These are phyloP conservation scores for Jordanella pulchra DNA, from an alignment of 2,797 vertebrate species.

Conservation along the genomic window DNA sequence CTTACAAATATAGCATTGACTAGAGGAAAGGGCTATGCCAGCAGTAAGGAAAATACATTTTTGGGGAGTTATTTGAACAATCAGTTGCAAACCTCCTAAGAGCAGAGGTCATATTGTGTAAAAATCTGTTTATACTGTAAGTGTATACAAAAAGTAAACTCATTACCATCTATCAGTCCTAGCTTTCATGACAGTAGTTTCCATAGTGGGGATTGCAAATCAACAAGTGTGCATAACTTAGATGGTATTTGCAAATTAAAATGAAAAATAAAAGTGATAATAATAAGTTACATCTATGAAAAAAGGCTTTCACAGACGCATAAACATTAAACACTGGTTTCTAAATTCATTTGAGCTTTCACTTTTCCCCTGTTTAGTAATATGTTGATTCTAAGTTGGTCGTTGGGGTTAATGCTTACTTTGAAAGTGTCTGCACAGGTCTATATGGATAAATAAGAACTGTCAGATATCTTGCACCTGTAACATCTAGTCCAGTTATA, in stretches of 20 bases:
- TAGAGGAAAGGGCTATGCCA: conserved; percentile 25
- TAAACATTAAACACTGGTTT: neutral
- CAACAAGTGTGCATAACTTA: neutral
- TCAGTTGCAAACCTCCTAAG: conserved; percentile 35
- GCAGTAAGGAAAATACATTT: conserved; percentile 24
- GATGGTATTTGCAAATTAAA: neutral
- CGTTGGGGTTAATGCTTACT: too few species aligned
- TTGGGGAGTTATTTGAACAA: conserved; percentile 19
- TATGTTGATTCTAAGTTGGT: too few species aligned
- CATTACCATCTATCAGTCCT: neutral
- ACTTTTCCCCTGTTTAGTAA: neutral
- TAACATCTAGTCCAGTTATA: too few species aligned
- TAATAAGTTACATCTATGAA: neutral
- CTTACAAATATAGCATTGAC: conserved; percentile 29
- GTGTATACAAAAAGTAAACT: conserved; percentile 22
- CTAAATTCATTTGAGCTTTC: neutral
- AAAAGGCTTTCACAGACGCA: neutral
- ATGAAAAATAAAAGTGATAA: neutral
- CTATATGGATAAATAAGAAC: too few species aligned
- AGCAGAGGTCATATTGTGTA: conserved; percentile 36
- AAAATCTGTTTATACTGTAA: conserved; percentile 22
- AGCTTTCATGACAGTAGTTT: neutral
- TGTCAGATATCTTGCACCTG: too few species aligned
- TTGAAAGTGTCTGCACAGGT: too few species aligned
- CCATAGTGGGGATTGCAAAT: neutral